Percentiles rank a stretch among this genome's conserved stretches.
Evolutionary conservation across 2,797 vertebrate species (phyloP).

Genomic region (Phoeniculus purpureus): DNA sequence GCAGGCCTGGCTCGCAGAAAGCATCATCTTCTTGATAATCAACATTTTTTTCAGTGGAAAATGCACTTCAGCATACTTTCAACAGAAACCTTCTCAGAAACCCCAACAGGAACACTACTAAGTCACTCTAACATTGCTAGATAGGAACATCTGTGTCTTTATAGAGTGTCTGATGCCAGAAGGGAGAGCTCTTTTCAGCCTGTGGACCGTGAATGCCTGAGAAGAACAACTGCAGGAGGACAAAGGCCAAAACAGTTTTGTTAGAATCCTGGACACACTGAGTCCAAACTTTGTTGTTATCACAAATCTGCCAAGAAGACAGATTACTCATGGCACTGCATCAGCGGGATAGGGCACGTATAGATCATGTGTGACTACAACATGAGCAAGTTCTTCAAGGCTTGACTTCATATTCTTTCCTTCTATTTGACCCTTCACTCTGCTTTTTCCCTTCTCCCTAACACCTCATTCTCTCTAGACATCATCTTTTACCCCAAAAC

Average conservation of each 20-base stretch:
- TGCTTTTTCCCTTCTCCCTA: neutral
- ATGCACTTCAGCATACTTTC: neutral
- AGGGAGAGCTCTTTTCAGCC: neutral
- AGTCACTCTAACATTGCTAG: neutral
- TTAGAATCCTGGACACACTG: neutral
- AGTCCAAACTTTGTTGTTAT: neutral
- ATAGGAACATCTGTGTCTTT: fast-evolving
- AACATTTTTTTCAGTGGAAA: neutral
- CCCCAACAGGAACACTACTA: neutral
- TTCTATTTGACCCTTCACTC: neutral
- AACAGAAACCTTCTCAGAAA: constrained; percentile 4
- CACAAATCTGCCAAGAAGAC: neutral
- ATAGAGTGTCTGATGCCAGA: too few relatives aligned
- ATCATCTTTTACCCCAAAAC: neutral
- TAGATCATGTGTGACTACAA: neutral
- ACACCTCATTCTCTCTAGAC: neutral
- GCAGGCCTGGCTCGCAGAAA: neutral
- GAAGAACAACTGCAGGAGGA: neutral
- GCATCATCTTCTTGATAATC: fast-evolving
- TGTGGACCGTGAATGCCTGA: neutral
- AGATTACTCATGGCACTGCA: neutral
- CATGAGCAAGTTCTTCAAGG: neutral
- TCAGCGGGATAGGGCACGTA: neutral
- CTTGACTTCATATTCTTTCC: neutral
- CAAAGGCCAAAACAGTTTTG: neutral